phyloP scores from a whole-genome alignment of 2,113 vertebrate species.

The Lamprotornis superbus region DNA sequence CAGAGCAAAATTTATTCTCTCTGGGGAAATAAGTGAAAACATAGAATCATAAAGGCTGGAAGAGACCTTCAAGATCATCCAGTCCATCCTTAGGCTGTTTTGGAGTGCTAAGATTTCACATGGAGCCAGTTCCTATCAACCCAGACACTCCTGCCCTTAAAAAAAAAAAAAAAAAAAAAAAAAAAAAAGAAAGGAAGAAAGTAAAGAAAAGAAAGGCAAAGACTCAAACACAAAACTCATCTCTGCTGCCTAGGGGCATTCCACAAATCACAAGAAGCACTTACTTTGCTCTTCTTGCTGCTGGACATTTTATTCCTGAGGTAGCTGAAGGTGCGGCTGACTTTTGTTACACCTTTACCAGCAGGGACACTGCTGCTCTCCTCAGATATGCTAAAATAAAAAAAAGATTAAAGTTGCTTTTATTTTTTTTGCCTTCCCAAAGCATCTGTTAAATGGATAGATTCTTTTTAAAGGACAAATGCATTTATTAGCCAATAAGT shows the following conservation, averaged over 20 bases:
- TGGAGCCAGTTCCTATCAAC: neutral
- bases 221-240: neutral
- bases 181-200: neutral
- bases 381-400: conserved; percentile 84
- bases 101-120: neutral
- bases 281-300: conserved; percentile 91
- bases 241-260: neutral
- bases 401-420: neutral
- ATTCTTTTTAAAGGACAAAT: neutral
- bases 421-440: neutral
- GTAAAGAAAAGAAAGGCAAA: neutral
- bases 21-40: neutral
- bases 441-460: neutral
- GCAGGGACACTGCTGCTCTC: conserved; percentile 76
- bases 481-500: neutral
- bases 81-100: neutral
- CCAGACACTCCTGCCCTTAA: neutral
- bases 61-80: neutral
- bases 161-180: neutral
- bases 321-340: conserved; percentile 98
- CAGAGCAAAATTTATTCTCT: neutral
- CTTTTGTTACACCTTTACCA: conserved; percentile 86
- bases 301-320: conserved; percentile 98
- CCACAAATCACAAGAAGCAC: neutral
- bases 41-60: neutral